Evolutionary conservation across 2,113 vertebrate genomes (phyloP), one percentile per base, ranked within the genome.

Genomic region (Rostratula benghalensis): DNA sequence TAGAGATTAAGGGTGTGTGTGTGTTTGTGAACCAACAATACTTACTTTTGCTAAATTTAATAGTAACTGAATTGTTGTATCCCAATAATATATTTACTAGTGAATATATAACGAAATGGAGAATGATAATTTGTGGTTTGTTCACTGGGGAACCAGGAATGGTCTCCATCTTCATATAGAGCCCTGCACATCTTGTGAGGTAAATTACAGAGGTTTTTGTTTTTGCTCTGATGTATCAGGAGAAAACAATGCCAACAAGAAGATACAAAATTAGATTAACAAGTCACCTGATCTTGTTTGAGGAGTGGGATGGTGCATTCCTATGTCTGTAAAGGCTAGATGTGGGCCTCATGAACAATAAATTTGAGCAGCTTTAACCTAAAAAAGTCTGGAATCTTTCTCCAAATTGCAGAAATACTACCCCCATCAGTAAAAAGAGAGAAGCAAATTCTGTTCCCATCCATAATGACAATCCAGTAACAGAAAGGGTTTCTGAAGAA

Each of bases 341-440:
- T 4, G 3, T 15, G 27, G 10, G 15, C 41, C 19, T 69, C 0
- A 0, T 3, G 27, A 75, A 46, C 10, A 41, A 31, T 23, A 35
- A 21, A 30, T 43, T 45, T 41, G 51, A 70, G n/a, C 45, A 41
- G 8, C 8, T 76, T 79, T 74, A 76, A 61, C 13, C 6, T 48
- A 67, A 41, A 33, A 17, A 88, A 82, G 76, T 56, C 9, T 24
- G 7, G 16, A 41, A 6, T 45, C 10, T 75, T 83, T 50, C 33
- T 93, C 35, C 41, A 79, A 59, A 68, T 13, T 1, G 4, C 45
- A 21, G 37, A 27, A 30, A 51, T 70, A 14, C 10, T 2, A 0
- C 2, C 33, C 10, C 18, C 31, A 57, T 6, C 9, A 45, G 11
- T 39, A 45, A 39, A n/a, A 51, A 84, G 30, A 77, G 7, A 57